Conservation (phyloP, 1,140 invertebrate genomes). For the Matsumurasca onukii region DNA sequence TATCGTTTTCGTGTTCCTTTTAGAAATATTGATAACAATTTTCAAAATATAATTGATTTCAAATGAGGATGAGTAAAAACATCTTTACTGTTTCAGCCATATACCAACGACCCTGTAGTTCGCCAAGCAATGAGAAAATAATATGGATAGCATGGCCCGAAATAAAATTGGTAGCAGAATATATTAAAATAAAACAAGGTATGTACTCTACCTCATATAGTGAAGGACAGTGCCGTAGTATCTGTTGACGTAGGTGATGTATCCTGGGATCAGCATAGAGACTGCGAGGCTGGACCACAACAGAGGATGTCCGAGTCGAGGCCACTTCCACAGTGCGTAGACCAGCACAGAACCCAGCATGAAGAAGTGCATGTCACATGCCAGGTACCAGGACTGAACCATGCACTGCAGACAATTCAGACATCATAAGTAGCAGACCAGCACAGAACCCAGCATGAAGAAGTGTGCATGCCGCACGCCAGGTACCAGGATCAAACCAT, state of each 20-base stretch:
- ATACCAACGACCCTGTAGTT: no score
- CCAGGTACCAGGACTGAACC: constrained; percentile 56
- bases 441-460: constrained; percentile 50
- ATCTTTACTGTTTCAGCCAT: no score
- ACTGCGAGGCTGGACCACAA: constrained; percentile 28
- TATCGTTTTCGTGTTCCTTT: no score
- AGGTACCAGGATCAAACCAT: constrained; percentile 56
- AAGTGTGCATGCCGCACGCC: constrained; percentile 55
- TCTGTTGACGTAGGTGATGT: constrained; percentile 31
- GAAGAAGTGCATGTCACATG: constrained; percentile 55
- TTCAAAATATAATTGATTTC: no score
- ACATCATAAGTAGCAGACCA: no score
- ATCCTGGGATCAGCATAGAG: constrained; percentile 25
- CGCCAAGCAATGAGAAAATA: no score
- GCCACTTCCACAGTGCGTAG: constrained; percentile 48
- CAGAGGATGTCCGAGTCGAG: constrained; percentile 33
- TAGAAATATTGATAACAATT: no score
- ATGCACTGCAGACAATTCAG: constrained; percentile 59
- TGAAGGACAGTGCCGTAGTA: constrained; percentile 30
- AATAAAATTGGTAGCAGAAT: no score
- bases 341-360: constrained; percentile 51
- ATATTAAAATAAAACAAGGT: no score
- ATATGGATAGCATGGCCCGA: no score
- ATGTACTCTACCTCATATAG: constrained; percentile 27
- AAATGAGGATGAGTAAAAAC: no score